Evolutionary conservation across 2,113 vertebrate species (phyloP).

Genomic region (Notothenia rossii): DNA sequence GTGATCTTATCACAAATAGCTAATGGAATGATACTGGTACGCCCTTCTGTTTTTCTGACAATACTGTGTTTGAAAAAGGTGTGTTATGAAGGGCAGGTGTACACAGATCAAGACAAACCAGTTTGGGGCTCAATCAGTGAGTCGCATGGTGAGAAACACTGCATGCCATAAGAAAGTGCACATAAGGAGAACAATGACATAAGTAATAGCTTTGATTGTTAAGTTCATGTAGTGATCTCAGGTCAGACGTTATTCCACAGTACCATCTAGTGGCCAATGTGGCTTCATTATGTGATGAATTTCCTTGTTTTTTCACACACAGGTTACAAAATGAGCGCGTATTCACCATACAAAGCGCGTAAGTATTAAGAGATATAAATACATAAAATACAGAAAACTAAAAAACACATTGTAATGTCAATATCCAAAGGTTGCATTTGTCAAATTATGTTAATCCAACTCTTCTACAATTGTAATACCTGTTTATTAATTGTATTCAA

Average conservation of each 20-base stretch:
- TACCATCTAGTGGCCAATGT: slow-evolving; percentile 52
- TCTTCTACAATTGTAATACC: background rate
- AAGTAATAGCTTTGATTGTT: background rate
- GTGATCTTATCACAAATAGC: slow-evolving; percentile 24
- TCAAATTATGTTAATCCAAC: background rate
- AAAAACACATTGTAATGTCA: background rate
- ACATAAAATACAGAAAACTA: background rate
- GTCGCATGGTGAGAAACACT: background rate
- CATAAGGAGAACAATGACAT: background rate
- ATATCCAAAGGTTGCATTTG: background rate
- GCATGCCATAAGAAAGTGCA: background rate
- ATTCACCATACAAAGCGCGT: slow-evolving; percentile 11
- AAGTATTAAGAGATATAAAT: slow-evolving; percentile 42
- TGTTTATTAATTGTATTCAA: background rate
- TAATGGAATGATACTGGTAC: slow-evolving; percentile 44
- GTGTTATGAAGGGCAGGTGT: slow-evolving; percentile 65
- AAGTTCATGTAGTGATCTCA: background rate
- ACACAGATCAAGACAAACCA: slow-evolving; percentile 77
- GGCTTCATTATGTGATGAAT: background rate
- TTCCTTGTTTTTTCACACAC: background rate
- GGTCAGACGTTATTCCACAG: slow-evolving; percentile 8
- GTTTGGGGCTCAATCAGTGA: slow-evolving; percentile 62
- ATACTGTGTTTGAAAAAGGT: slow-evolving; percentile 77
- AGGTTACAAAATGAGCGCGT: slow-evolving; percentile 63
- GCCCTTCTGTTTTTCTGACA: slow-evolving; percentile 63